Evolutionary conservation across 2,888 invertebrate genomes (phyloP).

Genomic region (Drosophila neutralis): DNA sequence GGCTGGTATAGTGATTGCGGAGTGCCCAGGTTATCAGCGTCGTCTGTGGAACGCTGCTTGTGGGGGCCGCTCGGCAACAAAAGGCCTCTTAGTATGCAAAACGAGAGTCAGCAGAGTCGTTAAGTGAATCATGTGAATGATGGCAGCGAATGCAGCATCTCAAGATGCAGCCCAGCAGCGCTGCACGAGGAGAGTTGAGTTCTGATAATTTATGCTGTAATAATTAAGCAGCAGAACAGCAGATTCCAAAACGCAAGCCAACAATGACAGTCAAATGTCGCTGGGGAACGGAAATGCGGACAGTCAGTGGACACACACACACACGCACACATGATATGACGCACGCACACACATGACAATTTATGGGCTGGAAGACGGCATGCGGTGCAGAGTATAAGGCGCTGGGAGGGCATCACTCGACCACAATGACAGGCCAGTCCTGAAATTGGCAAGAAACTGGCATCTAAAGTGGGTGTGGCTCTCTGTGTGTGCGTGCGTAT

Average conservation of each 20-base stretch:
- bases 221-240: conserved; percentile 64
- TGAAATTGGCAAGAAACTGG: conserved; percentile 43
- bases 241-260: conserved; percentile 23
- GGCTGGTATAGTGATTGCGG: neutral
- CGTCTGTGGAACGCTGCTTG: conserved; percentile 19
- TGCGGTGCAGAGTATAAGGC: conserved; percentile 34
- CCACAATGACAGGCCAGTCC: conserved; percentile 52
- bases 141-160: conserved; percentile 37
- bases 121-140: conserved; percentile 63
- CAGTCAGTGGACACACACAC: conserved; percentile 23
- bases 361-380: conserved; percentile 47
- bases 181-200: conserved; percentile 8
- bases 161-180: conserved; percentile 55
- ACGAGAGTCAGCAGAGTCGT: conserved; percentile 52
- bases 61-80: conserved; percentile 50
- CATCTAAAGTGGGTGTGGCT: neutral
- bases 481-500: neutral
- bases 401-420: conserved; percentile 30
- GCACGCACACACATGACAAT: conserved; percentile 39
- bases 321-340: conserved; percentile 13
- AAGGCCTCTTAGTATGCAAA: conserved; percentile 78
- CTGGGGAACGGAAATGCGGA: conserved; percentile 57
- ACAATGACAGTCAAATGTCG: conserved; percentile 64
- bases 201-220: conserved; percentile 78
- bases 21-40: conserved; percentile 45